Evolutionary conservation across 2,113 vertebrate species (phyloP).

Genomic region (Semnornis frantzii): DNA sequence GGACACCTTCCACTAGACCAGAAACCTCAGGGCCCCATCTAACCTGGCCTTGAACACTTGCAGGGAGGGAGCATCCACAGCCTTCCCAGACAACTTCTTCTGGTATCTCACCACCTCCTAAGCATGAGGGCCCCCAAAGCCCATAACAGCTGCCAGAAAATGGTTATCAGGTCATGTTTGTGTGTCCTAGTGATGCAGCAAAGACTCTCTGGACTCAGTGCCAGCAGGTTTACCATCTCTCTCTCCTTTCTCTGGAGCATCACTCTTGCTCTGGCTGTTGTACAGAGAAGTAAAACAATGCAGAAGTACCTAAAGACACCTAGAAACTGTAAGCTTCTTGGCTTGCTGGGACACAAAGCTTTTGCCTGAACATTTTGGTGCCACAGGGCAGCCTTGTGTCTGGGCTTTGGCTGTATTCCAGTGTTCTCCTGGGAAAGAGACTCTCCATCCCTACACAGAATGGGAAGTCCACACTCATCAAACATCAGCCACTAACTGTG

Average conservation of each 20-base stretch:
- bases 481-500: background rate
- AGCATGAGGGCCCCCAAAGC: background rate
- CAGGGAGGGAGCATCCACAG: too few species aligned
- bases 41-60: too few species aligned
- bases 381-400: background rate
- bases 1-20: too few species aligned
- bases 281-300: background rate
- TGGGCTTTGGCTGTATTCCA: background rate
- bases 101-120: too few species aligned
- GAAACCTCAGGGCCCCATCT: too few species aligned
- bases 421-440: background rate
- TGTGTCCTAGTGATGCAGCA: background rate
- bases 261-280: background rate
- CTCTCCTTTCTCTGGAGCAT: background rate
- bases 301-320: background rate
- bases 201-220: background rate
- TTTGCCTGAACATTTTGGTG: background rate
- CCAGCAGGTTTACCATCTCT: background rate
- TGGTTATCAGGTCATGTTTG: accelerated
- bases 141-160: background rate
- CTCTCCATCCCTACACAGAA: background rate
- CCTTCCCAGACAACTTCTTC: too few species aligned
- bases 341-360: accelerated
- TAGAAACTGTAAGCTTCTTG: background rate
- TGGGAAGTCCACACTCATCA: background rate